These are phyloP conservation scores for Blastomussa wellsi DNA, from an alignment of 92 coral and sea anemone genomes.

Conservation along the genomic window DNA sequence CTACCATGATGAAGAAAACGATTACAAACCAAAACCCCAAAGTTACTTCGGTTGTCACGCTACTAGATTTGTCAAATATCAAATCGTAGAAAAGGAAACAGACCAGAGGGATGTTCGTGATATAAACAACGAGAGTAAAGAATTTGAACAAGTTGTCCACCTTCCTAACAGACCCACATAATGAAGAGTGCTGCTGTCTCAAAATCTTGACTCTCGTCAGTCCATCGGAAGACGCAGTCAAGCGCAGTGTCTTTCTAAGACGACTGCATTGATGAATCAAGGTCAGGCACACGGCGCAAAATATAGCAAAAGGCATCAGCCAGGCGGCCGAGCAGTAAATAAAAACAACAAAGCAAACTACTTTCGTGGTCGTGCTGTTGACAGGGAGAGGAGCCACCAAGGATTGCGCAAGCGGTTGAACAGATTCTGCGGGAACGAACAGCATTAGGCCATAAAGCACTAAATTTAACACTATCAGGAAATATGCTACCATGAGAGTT, in stretches of 20 bases:
- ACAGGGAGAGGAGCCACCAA: constrained; percentile 32
- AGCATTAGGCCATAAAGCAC: constrained; percentile 33
- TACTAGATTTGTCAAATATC: constrained; percentile 14
- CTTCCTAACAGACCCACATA: constrained; percentile 53
- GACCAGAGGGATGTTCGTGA: constrained; percentile 50
- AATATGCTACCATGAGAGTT: background rate
- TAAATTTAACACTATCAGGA: constrained; percentile 25
- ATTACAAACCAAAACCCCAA: constrained; percentile 46
- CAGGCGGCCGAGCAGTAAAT: constrained; percentile 41
- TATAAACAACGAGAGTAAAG: constrained; percentile 40
- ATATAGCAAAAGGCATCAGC: constrained; percentile 51
- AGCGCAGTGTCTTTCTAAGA: constrained; percentile 32
- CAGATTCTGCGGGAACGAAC: constrained; percentile 29
- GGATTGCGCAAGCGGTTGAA: constrained; percentile 6
- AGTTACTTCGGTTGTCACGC: constrained; percentile 25
- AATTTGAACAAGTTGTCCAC: constrained; percentile 48
- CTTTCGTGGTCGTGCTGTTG: background rate
- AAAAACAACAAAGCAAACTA: background rate
- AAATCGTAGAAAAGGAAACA: constrained; percentile 47
- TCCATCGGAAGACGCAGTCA: constrained; percentile 43
- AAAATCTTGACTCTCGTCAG: constrained; percentile 27
- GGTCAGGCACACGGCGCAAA: constrained; percentile 41
- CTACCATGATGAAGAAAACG: constrained; percentile 14
- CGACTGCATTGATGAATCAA: constrained; percentile 38
- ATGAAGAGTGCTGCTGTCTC: constrained; percentile 48